Percentiles rank a stretch among this genome's conserved stretches.
These are phyloP conservation scores for Rhabdomys dilectus DNA, from an alignment of 2,113 vertebrate species.

Conservation along the genomic window DNA sequence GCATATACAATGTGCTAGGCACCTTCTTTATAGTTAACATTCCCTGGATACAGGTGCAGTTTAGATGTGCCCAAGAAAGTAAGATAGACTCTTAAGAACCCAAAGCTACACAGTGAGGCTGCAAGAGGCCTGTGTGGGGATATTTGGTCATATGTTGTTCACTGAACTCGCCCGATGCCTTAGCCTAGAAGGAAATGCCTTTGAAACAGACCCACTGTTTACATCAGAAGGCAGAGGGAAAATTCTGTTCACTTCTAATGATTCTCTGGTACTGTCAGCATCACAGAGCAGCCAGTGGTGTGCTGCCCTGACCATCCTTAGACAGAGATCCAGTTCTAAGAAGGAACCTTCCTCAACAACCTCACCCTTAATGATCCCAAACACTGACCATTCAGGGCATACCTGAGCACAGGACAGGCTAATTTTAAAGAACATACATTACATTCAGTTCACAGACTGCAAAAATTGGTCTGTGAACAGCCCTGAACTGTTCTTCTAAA, in stretches of 20 bases:
- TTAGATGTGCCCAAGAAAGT: neutral
- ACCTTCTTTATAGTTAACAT: accelerated
- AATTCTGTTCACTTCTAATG: neutral
- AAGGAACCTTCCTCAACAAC: slow-evolving; percentile 5
- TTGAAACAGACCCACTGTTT: neutral
- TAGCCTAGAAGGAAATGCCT: neutral
- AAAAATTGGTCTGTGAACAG: slow-evolving; percentile 73
- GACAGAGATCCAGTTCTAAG: slow-evolving; percentile 51
- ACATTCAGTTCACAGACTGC: slow-evolving; percentile 66
- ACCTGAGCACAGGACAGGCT: slow-evolving; percentile 52
- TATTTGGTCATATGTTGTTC: accelerated
- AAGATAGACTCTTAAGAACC: accelerated
- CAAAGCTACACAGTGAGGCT: neutral
- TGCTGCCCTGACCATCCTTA: neutral
- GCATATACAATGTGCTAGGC: neutral
- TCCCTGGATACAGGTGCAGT: neutral
- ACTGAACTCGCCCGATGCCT: neutral
- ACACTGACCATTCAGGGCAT: neutral
- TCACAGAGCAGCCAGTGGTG: neutral
- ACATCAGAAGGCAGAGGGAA: neutral
- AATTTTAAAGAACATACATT: slow-evolving; percentile 79
- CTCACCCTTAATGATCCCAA: neutral
- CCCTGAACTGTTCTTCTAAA: slow-evolving; percentile 84
- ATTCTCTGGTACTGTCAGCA: neutral
- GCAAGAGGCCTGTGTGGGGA: accelerated